A percentile compares a stretch with the other conserved stretches of the same genome.
Evolutionary conservation across 2,113 vertebrate genomes (phyloP).

Genomic region (Ranitomeya variabilis): DNA sequence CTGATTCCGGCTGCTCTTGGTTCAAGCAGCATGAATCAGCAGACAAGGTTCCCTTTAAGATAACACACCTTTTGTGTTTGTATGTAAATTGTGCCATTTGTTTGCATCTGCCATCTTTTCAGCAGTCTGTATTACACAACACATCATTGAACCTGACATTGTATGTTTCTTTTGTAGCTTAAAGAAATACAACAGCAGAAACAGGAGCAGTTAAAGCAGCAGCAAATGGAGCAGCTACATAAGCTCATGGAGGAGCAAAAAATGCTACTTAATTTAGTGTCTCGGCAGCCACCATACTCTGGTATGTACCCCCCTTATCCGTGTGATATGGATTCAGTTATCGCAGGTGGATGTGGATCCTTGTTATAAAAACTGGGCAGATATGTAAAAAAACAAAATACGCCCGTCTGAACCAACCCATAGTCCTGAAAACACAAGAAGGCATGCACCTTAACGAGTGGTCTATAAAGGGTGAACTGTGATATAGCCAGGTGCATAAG

Average conservation of each 20-base stretch:
- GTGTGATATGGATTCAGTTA: background rate
- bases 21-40: too few relatives aligned
- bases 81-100: background rate
- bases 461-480: too few relatives aligned
- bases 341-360: too few relatives aligned
- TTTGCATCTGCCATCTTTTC: background rate
- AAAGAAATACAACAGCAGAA: slow-evolving; percentile 89
- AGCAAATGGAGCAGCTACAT: slow-evolving; percentile 86
- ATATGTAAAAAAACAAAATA: too few relatives aligned
- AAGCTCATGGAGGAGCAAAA: slow-evolving; percentile 84
- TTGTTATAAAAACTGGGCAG: too few relatives aligned
- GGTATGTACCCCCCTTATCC: slow-evolving; percentile 61
- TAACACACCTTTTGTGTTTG: background rate
- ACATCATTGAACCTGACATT: background rate
- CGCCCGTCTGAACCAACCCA: too few relatives aligned
- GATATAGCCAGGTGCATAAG: too few relatives aligned
- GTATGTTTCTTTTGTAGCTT: slow-evolving; percentile 71
- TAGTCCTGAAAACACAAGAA: too few relatives aligned
- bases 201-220: slow-evolving; percentile 86
- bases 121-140: background rate
- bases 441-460: too few relatives aligned
- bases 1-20: too few relatives aligned
- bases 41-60: background rate
- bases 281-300: slow-evolving; percentile 64
- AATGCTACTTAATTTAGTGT: slow-evolving; percentile 75